Base-by-base conservation (phyloP, 1,140 invertebrate genomes). In the Monochamus saltuarius region DNA sequence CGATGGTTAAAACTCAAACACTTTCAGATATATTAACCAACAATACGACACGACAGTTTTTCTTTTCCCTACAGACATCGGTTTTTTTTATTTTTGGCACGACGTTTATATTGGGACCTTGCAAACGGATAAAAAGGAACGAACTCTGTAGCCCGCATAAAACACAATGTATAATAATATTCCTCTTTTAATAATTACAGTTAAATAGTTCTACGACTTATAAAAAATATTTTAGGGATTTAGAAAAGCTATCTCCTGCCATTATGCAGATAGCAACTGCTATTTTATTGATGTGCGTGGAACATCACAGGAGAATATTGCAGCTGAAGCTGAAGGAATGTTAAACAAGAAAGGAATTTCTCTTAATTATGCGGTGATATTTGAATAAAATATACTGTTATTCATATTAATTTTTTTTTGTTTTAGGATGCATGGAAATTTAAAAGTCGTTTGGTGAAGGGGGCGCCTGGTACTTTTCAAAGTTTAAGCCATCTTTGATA, bases 231-330 rank as follows among this genome's bases (percentile, higher is more conserved):
- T 78, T 56, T 56, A 83, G 87, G 82, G 83, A 72, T 85, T 83
- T 66, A 77, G 87, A 57, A 87, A 90, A 79, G 88, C 90, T 1
- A 92, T 94, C 70, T 91, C 89, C 8, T 88, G 87, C 67, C 92
- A 95, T 78, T 96, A 90, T 77, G 88, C 90, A 2, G 81, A 84
- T 42, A 83, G 83, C 47, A 81, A 88, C 8, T 92, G 89, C 67
- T 36, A 85, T 13, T 92, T 89, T 73, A 85, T 94, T 50, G 84
- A 94, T 65, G 83, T 92, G 0, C 74, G 69, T 22, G 87, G 87
- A 34, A 89, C 89, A 0, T 75, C 78, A 1, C 90, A 94, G 75
- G 82, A 91, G 61, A 73, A 76, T 11, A 82, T 92, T 50, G 85
- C 82, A 0, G 77, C 82, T 8, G 91, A 94, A 79, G 68, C 92